Evolutionary conservation across 1,140 invertebrate species (phyloP).

Genomic region (Agraylea sexmaculata): DNA sequence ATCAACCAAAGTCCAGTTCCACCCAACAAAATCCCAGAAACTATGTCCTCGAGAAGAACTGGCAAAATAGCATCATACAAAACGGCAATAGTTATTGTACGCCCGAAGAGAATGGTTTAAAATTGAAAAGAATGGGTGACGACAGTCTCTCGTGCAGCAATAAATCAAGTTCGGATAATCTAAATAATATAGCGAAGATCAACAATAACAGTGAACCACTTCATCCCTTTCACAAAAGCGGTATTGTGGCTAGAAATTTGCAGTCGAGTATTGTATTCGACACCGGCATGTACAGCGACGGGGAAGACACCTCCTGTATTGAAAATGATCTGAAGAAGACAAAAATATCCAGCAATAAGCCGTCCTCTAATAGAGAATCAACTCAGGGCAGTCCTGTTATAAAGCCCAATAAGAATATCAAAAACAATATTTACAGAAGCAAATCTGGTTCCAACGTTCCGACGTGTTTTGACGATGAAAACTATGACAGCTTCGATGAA

Average conservation of each 20-base stretch:
- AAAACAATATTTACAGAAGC: slow-evolving; percentile 22
- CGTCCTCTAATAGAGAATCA: slow-evolving; percentile 32
- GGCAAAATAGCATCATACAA: slow-evolving; percentile 19
- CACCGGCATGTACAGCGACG: slow-evolving; percentile 15
- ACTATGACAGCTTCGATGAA: slow-evolving; percentile 33
- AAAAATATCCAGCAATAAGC: slow-evolving; percentile 22
- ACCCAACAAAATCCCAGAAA: slow-evolving; percentile 19
- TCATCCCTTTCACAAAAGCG: slow-evolving; percentile 6
- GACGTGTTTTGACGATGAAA: slow-evolving; percentile 21
- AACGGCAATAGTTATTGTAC: slow-evolving; percentile 12
- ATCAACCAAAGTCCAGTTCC: slow-evolving; percentile 20
- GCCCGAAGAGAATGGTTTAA: slow-evolving; percentile 7
- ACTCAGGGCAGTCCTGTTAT: slow-evolving; percentile 23
- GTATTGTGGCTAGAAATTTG: slow-evolving; percentile 17
- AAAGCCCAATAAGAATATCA: slow-evolving; percentile 15
- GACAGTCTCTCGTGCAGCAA: slow-evolving; percentile 2
- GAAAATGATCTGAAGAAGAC: slow-evolving; percentile 14
- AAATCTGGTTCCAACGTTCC: slow-evolving; percentile 23
- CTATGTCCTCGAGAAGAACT: slow-evolving; percentile 18
- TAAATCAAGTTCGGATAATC: neutral
- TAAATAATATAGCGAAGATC: neutral
- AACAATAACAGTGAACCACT: slow-evolving; percentile 1
- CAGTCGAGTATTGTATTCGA: slow-evolving; percentile 20
- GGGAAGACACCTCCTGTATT: slow-evolving; percentile 9
- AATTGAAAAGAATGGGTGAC: neutral